Base-by-base conservation (phyloP, 53 echinoderm and acorn worm genomes). In the Holothuria leucospilota region DNA sequence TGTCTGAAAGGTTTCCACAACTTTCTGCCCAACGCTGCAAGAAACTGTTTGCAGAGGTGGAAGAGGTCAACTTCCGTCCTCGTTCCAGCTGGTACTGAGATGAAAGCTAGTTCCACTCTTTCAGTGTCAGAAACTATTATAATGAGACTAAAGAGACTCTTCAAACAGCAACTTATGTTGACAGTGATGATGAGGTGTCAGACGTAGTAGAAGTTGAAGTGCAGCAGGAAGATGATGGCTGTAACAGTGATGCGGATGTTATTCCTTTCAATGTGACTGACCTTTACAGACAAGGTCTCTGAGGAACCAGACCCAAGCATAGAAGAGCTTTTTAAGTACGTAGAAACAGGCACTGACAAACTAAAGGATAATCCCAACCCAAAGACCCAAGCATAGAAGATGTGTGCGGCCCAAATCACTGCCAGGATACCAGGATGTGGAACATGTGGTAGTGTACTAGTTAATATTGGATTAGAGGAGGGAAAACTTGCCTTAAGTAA, bases 1-100 rank as follows among this genome's bases (percentile, higher is more conserved):
- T 70, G 86, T 78, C 86, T 90, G 23, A 81, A 90, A 38, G 80
- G 90, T 9, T 90, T 90, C 39, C 90, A 90, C 72, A 67, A 52
- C 59, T 80, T 68, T 42, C 86, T 90, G 1, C 90, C 90, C 8
- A 68, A 51, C 73, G 91, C 12, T 87, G 91, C 66, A 29, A 88
- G 61, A 65, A 75, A 51, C 81, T 91, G n/a, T n/a, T n/a, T n/a
- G 91, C 85, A 39, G 85, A 88, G n/a, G 59, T 23, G 5, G 81
- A 88, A 59, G 91, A 88, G 65, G 46, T 58, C 20, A 91, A 91
- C 88, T 91, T 91, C 63, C 69, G 42, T 29, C 60, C 42, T 9
- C 9, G 42, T 42, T 42, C 9, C 42, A 42, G 42, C 9, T 42
- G 84, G 69, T 12, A 77, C 75, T 77, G 91, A 91, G 39, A 51